Evolutionary conservation across 2,797 vertebrate genomes (phyloP).

Genomic region (Sebastes iracundus): DNA sequence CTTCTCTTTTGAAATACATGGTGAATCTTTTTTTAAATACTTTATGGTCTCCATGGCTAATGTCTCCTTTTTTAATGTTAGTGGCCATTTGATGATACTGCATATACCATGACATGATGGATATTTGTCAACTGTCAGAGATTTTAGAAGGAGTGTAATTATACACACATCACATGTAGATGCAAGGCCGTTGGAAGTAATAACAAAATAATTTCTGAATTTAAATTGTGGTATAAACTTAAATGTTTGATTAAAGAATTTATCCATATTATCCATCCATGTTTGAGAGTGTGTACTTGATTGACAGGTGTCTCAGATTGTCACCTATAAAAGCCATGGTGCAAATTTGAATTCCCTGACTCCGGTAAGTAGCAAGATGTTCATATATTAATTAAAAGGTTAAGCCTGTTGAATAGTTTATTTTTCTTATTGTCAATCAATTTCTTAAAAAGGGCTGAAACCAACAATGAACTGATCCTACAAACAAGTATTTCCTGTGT

Average conservation of each 20-base stretch:
- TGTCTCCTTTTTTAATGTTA: neutral
- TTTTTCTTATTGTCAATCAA: neutral
- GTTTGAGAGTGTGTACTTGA: neutral
- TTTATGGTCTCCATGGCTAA: neutral
- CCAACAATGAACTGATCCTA: neutral
- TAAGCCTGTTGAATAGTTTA: too few species aligned
- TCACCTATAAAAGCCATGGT: neutral
- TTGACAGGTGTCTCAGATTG: neutral
- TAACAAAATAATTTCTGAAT: neutral
- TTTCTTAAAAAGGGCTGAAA: neutral
- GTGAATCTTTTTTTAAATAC: neutral
- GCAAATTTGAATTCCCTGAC: neutral
- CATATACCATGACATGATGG: neutral
- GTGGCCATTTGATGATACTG: neutral
- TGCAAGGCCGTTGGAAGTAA: fast-evolving
- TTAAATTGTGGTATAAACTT: neutral
- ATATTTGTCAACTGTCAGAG: neutral
- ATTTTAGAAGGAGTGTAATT: neutral
- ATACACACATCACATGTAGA: neutral
- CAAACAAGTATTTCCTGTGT: neutral
- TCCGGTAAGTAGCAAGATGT: neutral
- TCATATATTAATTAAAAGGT: neutral
- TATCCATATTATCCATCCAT: neutral
- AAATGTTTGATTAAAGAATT: neutral
- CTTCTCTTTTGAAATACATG: conserved; percentile 11